Conservation (phyloP, 1,140 invertebrate genomes). For the Lucilia cuprina region DNA sequence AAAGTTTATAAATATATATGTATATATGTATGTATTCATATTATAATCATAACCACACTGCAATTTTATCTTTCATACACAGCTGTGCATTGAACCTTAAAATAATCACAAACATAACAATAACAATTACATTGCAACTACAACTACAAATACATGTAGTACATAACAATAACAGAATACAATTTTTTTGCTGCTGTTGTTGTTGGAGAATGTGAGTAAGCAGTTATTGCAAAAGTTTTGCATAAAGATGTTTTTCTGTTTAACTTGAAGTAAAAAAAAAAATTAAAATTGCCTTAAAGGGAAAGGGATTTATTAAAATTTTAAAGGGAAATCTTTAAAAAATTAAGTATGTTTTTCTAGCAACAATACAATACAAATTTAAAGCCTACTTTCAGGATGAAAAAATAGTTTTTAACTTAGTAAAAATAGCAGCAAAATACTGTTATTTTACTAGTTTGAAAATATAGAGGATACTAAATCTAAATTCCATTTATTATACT, state of each 20-base stretch:
- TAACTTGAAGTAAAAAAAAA: neutral
- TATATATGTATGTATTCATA: neutral
- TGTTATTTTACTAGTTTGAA: no score
- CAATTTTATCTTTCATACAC: constrained; percentile 31
- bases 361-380: no score
- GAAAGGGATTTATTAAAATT: no score
- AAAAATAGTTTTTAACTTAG: no score
- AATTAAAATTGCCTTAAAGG: neutral
- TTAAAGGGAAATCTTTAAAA: no score
- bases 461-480: no score
- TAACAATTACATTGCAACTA: constrained; percentile 54
- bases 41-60: constrained; percentile 16
- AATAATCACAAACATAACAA: constrained; percentile 60
- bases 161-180: neutral
- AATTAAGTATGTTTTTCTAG: no score
- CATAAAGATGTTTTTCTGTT: neutral
- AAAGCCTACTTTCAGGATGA: no score
- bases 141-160: neutral
- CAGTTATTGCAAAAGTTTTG: constrained; percentile 8
- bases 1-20: neutral
- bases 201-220: neutral
- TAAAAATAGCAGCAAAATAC: no score
- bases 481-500: no score
- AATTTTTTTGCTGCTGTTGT: neutral
- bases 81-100: constrained; percentile 59